Base-by-base conservation (phyloP, 1,140 invertebrate species). In the Manduca sexta region DNA sequence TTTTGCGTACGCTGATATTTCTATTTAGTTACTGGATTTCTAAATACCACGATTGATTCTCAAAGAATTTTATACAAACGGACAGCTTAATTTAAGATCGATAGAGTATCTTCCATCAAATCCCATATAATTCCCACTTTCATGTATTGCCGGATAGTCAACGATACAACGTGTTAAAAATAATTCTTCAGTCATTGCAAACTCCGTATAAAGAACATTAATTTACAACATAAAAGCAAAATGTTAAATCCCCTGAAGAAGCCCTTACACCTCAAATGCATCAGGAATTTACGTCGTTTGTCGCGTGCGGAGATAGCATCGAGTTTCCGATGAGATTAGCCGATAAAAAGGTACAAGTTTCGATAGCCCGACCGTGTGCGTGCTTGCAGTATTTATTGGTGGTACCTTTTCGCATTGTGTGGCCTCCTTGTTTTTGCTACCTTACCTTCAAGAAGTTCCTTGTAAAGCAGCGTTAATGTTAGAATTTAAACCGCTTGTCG, bases 381-480 rank as follows among this genome's bases (percentile, higher is more conserved):
- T 55, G 48, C 35, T 54, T 51, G 30, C 45, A 49, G 38, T 56
- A 55, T 63, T 57, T 57, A 56, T 56, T 60, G 41, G n/a, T n/a
- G n/a, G 44, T 50, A 33, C 45, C 33, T 42, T 44, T 56, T 64
- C 64, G 48, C 48, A 45, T 49, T 68, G 66, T 61, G 61, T 62
- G 65, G 65, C 45, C 64, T 43, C 49, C 47, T 48, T 26, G 21
- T 26, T 26, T 26, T 26, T 26, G 21, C 21, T 8, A 26, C 21
- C 8, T 26, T 26, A 26, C 21, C 8, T 3, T 1, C 4, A 26
- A 26, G 0, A 26, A 26, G 4, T 26, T 1, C 4, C 4, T 3
- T 26, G 8, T 3, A 26, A 26, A 26, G 21, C 8, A 26, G 21
- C 8, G 1, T 26, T 26, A n/a, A n/a, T n/a, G n/a, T 1, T 3